Conservation (phyloP, 2,888 invertebrate genomes). For the Lasius fuliginosus region DNA sequence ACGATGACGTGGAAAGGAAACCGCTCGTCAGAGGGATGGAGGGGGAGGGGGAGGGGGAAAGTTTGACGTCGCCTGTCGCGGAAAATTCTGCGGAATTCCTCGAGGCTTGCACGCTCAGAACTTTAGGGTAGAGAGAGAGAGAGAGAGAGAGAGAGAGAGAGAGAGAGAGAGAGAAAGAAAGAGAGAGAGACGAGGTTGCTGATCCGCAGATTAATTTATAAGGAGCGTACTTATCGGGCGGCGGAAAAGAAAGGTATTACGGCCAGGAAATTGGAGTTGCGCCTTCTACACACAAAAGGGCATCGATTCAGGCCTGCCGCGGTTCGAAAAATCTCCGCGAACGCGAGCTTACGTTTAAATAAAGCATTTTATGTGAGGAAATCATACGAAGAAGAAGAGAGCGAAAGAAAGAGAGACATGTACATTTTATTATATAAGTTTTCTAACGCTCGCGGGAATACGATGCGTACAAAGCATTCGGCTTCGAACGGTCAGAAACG, state of each 20-base stretch:
- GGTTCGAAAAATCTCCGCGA: neutral
- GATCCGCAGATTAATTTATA: constrained; percentile 45
- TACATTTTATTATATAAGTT: constrained; percentile 3
- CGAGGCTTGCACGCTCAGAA: constrained; percentile 3
- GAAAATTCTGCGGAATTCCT: constrained; percentile 38
- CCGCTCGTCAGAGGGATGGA: neutral
- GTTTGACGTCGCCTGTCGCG: constrained; percentile 4
- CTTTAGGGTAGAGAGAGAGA: neutral
- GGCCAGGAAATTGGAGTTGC: constrained; percentile 45
- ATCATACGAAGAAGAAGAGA: neutral
- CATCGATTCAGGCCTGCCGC: neutral
- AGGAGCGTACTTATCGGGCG: constrained; percentile 22
- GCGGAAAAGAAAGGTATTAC: constrained; percentile 36
- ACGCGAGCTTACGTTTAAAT: constrained; percentile 29
- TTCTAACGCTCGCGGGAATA: neutral
- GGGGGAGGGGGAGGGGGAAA: neutral
- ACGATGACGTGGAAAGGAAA: neutral
- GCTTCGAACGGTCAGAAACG: neutral
- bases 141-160: neutral
- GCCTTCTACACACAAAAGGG: constrained; percentile 15
- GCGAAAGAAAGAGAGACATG: too few relatives aligned
- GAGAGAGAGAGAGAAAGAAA: neutral
- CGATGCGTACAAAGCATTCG: neutral
- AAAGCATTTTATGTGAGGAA: constrained; percentile 38
- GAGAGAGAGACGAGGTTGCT: neutral